These are phyloP conservation scores for Luperina testacea DNA, from an alignment of 2,888 invertebrate species.

Conservation along the genomic window DNA sequence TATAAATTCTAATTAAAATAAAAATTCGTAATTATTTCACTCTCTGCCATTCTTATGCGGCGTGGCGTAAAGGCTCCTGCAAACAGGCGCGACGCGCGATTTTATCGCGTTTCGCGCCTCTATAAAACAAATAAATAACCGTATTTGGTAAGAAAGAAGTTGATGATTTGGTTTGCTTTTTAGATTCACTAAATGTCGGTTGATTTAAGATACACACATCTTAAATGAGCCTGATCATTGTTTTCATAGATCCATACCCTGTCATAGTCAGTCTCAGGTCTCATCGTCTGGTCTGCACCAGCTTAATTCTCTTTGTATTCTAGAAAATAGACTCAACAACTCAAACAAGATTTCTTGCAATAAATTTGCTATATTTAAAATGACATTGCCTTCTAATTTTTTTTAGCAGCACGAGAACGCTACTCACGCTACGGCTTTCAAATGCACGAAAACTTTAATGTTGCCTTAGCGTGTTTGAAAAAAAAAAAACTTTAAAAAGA, in stretches of 20 bases:
- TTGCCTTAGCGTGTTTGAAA: slow-evolving; percentile 78
- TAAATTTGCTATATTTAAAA: slow-evolving; percentile 49
- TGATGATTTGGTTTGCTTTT: too few relatives aligned
- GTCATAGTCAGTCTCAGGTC: neutral
- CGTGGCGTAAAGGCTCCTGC: too few relatives aligned
- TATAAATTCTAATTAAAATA: too few relatives aligned
- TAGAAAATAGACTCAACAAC: slow-evolving; percentile 22
- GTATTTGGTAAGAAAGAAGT: too few relatives aligned
- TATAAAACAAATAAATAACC: too few relatives aligned
- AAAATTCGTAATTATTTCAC: too few relatives aligned
- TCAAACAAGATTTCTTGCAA: slow-evolving; percentile 33
- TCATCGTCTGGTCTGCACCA: neutral
- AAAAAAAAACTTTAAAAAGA: slow-evolving; percentile 76
- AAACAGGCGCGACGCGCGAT: too few relatives aligned
- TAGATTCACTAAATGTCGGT: too few relatives aligned
- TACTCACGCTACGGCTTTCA: slow-evolving; percentile 68
- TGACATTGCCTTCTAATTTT: slow-evolving; percentile 47
- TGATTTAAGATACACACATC: too few relatives aligned
- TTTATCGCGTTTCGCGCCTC: too few relatives aligned
- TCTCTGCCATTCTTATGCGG: too few relatives aligned
- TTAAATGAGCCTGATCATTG: neutral
- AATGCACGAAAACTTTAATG: slow-evolving; percentile 81
- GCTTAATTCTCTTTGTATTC: neutral
- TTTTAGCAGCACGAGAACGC: slow-evolving; percentile 75
- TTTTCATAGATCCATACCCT: neutral